Evolutionary conservation across 2,888 invertebrate genomes (phyloP).

Genomic region (Julus scandinavius): DNA sequence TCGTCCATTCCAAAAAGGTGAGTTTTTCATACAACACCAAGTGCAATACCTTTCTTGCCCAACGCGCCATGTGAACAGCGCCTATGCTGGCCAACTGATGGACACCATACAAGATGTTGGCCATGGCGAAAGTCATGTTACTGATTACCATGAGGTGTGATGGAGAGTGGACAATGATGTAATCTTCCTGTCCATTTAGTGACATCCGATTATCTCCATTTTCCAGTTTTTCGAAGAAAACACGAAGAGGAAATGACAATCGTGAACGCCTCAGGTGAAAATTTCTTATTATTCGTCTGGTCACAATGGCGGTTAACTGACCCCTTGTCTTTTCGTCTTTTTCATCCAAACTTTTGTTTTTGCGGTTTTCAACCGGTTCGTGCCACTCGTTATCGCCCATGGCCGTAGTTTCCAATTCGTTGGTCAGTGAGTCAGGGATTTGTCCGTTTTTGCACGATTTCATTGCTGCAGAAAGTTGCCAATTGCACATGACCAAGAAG

Average conservation of each 20-base stretch:
- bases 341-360: not conserved
- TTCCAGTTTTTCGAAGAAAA: not conserved
- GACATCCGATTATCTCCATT: not conserved
- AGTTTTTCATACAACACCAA: not conserved
- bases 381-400: not conserved
- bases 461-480: not conserved
- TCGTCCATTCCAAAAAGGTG: not conserved
- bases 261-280: not conserved
- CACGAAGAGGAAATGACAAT: not conserved
- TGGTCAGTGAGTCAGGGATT: slow-evolving; percentile 5
- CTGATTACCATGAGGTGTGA: not conserved
- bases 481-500: not conserved
- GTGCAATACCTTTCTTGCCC: not conserved
- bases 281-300: not conserved
- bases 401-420: too few species aligned
- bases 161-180: not conserved
- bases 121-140: slow-evolving; percentile 15
- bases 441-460: not conserved
- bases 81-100: not conserved
- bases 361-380: not conserved
- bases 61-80: not conserved
- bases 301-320: not conserved
- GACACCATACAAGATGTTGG: slow-evolving; percentile 13
- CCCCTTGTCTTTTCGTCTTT: not conserved
- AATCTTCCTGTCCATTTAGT: not conserved